A percentile compares a stretch with the other conserved stretches of the same genome.
Conservation (phyloP, 2,888 invertebrate genomes). For the Marronus borbonicus region DNA sequence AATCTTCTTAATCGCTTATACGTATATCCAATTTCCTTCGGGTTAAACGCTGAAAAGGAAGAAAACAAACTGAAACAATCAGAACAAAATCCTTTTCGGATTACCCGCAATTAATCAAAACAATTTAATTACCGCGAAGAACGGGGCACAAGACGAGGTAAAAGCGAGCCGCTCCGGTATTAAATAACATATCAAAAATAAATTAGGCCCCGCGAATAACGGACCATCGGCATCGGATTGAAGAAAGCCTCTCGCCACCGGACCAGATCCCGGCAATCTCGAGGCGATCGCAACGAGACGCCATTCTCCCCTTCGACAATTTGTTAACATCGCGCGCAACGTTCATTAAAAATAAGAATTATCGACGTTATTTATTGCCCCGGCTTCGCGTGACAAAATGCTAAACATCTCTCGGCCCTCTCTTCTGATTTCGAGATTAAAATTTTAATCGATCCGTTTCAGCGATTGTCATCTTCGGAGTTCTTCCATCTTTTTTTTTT, state of each 20-base stretch:
- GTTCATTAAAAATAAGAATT: conserved; percentile 47
- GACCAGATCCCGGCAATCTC: too few species aligned
- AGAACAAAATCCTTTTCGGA: neutral
- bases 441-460: conserved; percentile 27
- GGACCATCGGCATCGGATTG: conserved; percentile 2
- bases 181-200: conserved; percentile 49
- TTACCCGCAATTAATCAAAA: conserved; percentile 43
- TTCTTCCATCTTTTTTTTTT: neutral
- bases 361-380: conserved; percentile 27
- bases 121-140: conserved; percentile 39
- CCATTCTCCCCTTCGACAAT: conserved; percentile 20
- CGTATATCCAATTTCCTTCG: too few species aligned
- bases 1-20: too few species aligned
- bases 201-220: conserved; percentile 42
- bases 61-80: neutral
- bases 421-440: neutral
- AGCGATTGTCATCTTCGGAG: neutral
- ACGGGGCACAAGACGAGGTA: neutral
- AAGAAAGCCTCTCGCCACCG: too few species aligned
- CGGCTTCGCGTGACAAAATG: conserved; percentile 16
- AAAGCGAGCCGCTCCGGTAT: conserved; percentile 40
- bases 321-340: conserved; percentile 39
- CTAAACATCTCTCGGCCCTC: neutral
- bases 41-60: too few species aligned
- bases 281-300: too few species aligned